Conservation (phyloP, 2,797 vertebrate genomes). For the Corythornis leucogaster region DNA sequence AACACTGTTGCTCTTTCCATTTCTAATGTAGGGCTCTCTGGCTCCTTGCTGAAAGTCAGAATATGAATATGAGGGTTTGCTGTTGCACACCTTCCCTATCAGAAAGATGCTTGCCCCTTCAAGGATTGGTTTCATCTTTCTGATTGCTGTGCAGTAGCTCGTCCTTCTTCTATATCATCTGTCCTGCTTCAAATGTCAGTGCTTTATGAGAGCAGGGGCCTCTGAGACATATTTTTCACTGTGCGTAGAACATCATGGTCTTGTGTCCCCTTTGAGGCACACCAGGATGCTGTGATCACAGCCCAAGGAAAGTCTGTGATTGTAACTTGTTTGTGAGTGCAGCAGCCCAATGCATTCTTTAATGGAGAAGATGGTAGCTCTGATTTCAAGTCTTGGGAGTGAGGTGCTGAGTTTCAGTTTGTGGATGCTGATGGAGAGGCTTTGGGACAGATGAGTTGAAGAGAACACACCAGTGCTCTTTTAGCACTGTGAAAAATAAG, state of each 20-base stretch:
- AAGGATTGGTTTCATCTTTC: not conserved
- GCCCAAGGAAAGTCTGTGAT: not conserved
- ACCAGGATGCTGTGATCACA: not conserved
- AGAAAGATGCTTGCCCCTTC: not conserved
- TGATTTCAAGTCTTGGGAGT: not conserved
- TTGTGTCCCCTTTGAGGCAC: accelerated
- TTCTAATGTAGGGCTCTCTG: not conserved
- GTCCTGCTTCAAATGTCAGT: not conserved
- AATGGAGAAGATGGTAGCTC: not conserved
- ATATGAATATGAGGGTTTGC: accelerated
- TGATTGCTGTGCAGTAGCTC: not conserved
- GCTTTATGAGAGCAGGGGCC: not conserved
- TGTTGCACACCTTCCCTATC: not conserved
- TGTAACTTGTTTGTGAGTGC: not conserved
- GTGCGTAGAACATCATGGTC: not conserved
- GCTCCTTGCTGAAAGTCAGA: not conserved
- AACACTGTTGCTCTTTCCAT: not conserved
- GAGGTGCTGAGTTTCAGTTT: not conserved
- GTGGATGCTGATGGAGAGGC: not conserved
- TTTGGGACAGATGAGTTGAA: not conserved
- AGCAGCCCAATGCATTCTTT: not conserved
- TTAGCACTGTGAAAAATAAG: not conserved
- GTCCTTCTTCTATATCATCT: not conserved
- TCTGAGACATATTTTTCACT: accelerated
- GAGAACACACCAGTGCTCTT: not conserved